Percentiles rank a stretch among this genome's conserved stretches.
Evolutionary conservation across 2,113 vertebrate genomes (phyloP).

Genomic region (Equus przewalskii): DNA sequence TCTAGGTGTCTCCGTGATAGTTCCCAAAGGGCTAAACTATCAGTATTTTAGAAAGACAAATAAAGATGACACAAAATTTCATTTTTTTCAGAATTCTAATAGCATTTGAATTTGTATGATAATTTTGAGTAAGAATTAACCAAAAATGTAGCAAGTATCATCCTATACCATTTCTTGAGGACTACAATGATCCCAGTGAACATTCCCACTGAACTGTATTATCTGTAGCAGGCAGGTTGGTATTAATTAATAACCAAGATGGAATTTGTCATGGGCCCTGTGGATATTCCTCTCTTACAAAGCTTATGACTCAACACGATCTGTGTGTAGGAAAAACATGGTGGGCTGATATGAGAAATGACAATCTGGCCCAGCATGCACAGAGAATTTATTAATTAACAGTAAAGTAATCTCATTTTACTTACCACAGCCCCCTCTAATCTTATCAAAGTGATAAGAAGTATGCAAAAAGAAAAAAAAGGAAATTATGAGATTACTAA

Average conservation of each 20-base stretch:
- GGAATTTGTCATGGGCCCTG: background rate
- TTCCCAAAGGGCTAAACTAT: background rate
- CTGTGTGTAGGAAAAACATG: background rate
- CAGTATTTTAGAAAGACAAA: background rate
- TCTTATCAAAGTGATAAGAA: background rate
- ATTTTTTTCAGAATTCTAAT: background rate
- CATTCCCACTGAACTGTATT: background rate
- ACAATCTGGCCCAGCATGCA: background rate
- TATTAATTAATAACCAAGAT: slow-evolving; percentile 51
- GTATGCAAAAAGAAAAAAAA: background rate
- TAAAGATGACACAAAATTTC: background rate
- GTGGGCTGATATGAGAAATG: background rate
- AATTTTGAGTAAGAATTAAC: slow-evolving; percentile 9
- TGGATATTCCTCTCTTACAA: slow-evolving; percentile 7
- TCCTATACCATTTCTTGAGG: background rate
- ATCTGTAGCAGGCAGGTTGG: background rate
- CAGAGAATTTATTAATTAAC: background rate
- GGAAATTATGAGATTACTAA: background rate
- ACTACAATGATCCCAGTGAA: background rate
- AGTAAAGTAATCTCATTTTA: background rate
- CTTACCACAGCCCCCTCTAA: background rate
- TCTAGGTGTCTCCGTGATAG: background rate
- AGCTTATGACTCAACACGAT: slow-evolving; percentile 40
- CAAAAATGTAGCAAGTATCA: background rate
- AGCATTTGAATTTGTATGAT: background rate